These are phyloP conservation scores for Odontophorus gujanensis DNA, from an alignment of 2,113 vertebrate genomes.

Conservation along the genomic window DNA sequence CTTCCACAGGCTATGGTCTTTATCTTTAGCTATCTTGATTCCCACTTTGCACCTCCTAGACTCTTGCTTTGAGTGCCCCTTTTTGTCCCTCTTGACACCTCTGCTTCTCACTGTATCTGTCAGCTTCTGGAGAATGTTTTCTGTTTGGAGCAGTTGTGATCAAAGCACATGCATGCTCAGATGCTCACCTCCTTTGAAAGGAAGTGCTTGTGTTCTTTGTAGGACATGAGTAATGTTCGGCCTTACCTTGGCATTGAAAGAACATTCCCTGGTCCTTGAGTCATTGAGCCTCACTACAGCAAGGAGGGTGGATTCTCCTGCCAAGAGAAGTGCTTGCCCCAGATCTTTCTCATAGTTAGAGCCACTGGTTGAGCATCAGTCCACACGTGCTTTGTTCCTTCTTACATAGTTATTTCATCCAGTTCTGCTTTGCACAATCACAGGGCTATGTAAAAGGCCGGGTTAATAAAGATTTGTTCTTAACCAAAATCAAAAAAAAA, in stretches of 20 bases:
- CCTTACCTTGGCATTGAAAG: constrained; percentile 30
- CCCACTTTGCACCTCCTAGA: background rate
- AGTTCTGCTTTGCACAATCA: background rate
- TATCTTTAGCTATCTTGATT: background rate
- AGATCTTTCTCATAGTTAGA: background rate
- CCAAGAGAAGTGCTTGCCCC: background rate
- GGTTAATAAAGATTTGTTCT: background rate
- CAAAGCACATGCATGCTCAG: background rate
- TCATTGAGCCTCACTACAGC: background rate
- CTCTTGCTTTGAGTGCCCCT: background rate
- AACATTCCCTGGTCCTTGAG: constrained; percentile 13
- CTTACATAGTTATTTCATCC: background rate
- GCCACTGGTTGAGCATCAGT: background rate
- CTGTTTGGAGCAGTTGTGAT: background rate
- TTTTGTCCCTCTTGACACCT: background rate
- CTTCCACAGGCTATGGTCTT: background rate
- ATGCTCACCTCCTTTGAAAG: background rate
- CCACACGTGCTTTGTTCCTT: background rate
- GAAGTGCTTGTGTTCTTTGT: constrained; percentile 1
- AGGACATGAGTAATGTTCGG: background rate
- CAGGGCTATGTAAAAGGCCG: background rate
- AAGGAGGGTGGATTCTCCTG: background rate
- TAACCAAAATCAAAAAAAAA: background rate
- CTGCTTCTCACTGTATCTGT: background rate
- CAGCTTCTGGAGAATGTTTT: background rate